These are phyloP conservation scores for Aptenodytes patagonicus DNA, from an alignment of 2,113 vertebrate genomes.

Conservation along the genomic window DNA sequence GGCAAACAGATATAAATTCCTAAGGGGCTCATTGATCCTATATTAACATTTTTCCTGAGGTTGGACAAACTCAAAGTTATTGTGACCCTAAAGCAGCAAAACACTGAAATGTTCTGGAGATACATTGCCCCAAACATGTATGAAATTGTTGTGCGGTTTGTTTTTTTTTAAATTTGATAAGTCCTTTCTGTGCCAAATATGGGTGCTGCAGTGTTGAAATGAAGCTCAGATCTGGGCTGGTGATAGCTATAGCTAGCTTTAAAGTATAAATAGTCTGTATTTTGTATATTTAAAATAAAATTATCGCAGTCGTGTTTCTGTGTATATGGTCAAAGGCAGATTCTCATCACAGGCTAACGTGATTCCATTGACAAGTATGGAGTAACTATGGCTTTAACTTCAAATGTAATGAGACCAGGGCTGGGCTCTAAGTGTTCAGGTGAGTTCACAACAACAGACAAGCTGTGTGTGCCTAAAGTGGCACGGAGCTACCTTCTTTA, in stretches of 20 bases:
- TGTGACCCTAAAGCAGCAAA: neutral
- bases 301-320: rapidly evolving
- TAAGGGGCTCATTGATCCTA: neutral
- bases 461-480: neutral
- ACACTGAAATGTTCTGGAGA: neutral
- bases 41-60: neutral
- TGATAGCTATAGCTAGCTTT: neutral
- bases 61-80: neutral
- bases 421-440: neutral
- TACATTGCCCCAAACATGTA: neutral
- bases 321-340: neutral
- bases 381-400: neutral
- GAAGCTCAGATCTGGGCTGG: neutral
- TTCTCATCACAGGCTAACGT: neutral
- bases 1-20: neutral
- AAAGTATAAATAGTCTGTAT: neutral
- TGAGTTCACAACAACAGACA: neutral
- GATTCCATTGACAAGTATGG: neutral
- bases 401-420: neutral
- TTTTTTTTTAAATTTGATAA: neutral
- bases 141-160: neutral
- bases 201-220: neutral
- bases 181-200: neutral
- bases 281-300: neutral
- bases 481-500: neutral